phyloP scores from a whole-genome alignment of 2,113 vertebrate genomes.

The Monarcha castaneiventris region DNA sequence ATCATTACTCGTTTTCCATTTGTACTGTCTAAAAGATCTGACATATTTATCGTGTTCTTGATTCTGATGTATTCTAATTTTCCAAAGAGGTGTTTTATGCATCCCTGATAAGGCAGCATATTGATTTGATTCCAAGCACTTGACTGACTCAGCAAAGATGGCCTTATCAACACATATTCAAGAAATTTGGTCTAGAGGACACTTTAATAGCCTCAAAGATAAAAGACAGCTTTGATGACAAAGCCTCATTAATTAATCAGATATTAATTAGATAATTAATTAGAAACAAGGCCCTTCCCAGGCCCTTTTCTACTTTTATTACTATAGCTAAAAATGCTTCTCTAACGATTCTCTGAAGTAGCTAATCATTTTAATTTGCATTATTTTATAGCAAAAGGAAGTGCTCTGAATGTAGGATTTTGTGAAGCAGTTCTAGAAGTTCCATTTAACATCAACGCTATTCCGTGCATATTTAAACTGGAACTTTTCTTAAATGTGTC shows the following conservation, averaged over 20 bases:
- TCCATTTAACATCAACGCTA: background rate
- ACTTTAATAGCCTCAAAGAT: constrained; percentile 29
- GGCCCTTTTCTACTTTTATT: constrained; percentile 8
- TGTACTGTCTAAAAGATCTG: background rate
- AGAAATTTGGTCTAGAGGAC: constrained; percentile 23
- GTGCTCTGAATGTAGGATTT: background rate
- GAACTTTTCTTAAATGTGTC: background rate
- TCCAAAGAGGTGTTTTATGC: constrained; percentile 18
- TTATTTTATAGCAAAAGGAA: constrained; percentile 2
- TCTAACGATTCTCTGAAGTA: background rate
- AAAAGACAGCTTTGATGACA: constrained; percentile 46
- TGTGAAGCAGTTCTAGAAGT: background rate
- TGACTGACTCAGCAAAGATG: constrained; percentile 38
- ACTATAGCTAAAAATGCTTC: constrained; percentile 23
- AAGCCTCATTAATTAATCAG: constrained; percentile 47
- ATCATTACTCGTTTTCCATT: background rate
- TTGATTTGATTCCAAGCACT: constrained; percentile 13
- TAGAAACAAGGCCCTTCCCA: constrained; percentile 11
- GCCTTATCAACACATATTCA: constrained; percentile 25
- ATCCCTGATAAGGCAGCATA: background rate
- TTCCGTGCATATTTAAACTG: background rate
- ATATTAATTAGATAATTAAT: constrained; percentile 55
- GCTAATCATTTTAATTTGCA: constrained; percentile 40
- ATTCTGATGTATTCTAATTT: constrained; percentile 27
- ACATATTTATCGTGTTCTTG: background rate